These are phyloP conservation scores for Sphyrna mokarran DNA, from an alignment of 2,113 vertebrate genomes.

Conservation along the genomic window DNA sequence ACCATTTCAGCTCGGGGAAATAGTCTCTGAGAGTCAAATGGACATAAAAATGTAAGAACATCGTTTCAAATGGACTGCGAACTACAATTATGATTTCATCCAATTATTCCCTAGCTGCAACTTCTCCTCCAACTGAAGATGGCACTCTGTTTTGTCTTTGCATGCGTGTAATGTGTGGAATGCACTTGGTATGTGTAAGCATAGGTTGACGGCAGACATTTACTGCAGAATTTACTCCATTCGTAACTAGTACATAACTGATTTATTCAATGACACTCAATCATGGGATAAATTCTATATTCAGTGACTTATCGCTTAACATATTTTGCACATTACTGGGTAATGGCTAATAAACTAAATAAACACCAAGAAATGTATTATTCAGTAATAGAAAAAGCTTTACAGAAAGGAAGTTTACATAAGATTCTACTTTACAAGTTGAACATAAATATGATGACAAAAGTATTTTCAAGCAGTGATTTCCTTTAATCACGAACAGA, in stretches of 20 bases:
- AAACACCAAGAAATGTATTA: neutral
- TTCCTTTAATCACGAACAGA: neutral
- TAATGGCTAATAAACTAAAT: neutral
- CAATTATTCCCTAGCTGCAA: neutral
- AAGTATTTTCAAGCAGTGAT: neutral
- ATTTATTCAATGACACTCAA: neutral
- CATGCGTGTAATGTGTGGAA: neutral
- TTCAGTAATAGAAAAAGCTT: neutral
- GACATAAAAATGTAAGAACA: neutral
- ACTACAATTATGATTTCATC: neutral
- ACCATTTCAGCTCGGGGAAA: too few species aligned
- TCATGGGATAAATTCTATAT: neutral
- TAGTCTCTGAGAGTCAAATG: too few species aligned
- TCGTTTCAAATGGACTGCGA: neutral
- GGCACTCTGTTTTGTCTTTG: neutral
- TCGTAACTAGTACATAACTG: neutral
- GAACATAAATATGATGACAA: neutral
- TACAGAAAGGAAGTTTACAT: neutral
- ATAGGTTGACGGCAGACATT: neutral
- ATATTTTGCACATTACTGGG: neutral
- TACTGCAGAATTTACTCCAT: neutral
- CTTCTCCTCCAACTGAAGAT: neutral
- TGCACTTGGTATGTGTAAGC: neutral
- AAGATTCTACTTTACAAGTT: neutral
- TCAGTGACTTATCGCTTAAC: neutral